Evolutionary conservation across 2,113 vertebrate species (phyloP).

Genomic region (Apodemus sylvaticus): DNA sequence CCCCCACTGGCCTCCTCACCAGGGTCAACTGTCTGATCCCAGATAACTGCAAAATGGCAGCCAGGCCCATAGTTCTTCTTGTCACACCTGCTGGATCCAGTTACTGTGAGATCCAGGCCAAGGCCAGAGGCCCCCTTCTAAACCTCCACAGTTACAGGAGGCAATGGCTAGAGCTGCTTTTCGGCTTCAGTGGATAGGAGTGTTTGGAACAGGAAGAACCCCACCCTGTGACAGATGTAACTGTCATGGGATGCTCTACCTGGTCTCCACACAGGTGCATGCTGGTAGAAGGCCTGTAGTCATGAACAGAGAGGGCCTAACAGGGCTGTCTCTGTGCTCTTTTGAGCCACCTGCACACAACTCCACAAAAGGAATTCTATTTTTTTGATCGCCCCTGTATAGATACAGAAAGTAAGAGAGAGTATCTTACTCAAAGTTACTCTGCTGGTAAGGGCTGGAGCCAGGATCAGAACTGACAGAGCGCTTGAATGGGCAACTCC

Average conservation of each 20-base stretch:
- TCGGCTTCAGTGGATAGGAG: not conserved
- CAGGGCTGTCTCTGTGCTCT: not conserved
- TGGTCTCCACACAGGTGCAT: not conserved
- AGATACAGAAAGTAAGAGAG: not conserved
- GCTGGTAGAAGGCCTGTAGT: not conserved
- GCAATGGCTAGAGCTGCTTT: not conserved
- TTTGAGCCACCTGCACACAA: not conserved
- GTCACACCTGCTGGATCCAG: no score
- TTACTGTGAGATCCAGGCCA: not conserved
- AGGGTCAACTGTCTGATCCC: not conserved
- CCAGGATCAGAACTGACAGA: not conserved
- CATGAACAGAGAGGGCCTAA: not conserved
- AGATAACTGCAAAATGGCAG: not conserved
- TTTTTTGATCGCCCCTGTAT: not conserved
- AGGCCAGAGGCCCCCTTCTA: not conserved
- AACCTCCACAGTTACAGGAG: fast-evolving
- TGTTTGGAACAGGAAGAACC: not conserved
- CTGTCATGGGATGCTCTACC: no score
- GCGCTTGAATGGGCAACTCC: not conserved
- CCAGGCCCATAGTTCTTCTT: not conserved
- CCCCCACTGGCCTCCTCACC: not conserved
- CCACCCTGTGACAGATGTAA: fast-evolving
- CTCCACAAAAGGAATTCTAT: not conserved
- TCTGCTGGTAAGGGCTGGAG: not conserved
- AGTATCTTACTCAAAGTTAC: not conserved